Base-by-base conservation (phyloP, 92 coral and sea anemone genomes). In the Pocillopora meandrina region DNA sequence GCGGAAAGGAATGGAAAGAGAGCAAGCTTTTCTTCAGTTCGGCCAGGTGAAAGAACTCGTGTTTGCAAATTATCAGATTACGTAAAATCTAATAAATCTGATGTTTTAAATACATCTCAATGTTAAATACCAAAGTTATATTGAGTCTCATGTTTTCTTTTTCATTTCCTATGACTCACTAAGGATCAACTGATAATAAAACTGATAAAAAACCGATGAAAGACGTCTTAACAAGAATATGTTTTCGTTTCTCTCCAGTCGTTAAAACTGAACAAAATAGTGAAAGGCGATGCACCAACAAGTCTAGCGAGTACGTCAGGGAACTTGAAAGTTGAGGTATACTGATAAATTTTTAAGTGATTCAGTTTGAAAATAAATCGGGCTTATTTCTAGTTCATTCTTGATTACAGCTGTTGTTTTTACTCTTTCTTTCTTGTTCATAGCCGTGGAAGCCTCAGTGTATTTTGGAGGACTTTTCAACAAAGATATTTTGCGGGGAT, bases 391-490 rank as follows among this genome's bases (percentile, higher is more conserved):
- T 7, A 42, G 19, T 11, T 16, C 21, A 57, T 63, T 56, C 47
- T 71, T 12, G 9, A 35, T 15, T 71, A 9, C 70, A 20, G 52
- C 7, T 7, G 52, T 42, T 10, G 21, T 17, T 70, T 49, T 81
- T 15, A 11, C 52, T 42, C 5, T 42, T 42, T 67, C 35, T 20
- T 55, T 57, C 78, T 56, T 35, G 26, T 70, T 55, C 47, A 42
- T 87, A 96, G 98, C 98, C 98, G 55, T 96, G 98, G 98, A 92
- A 89, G 70, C 95, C 95, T 13, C 95, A 92, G 71, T 85, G 92
- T 62, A 87, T 96, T 55, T 94, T 90, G 64, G 95, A 96, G 82
- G 92, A 96, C 84, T 96, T 96, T 79, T 96, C 98, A 31, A 75
- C 90, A 59, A 92, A 91, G 72, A 92, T 96, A 65, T 68, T 92